Percentiles rank a stretch among this genome's conserved stretches.
phyloP scores from a whole-genome alignment of 2,797 vertebrate genomes.

The Chelonia mydas region DNA sequence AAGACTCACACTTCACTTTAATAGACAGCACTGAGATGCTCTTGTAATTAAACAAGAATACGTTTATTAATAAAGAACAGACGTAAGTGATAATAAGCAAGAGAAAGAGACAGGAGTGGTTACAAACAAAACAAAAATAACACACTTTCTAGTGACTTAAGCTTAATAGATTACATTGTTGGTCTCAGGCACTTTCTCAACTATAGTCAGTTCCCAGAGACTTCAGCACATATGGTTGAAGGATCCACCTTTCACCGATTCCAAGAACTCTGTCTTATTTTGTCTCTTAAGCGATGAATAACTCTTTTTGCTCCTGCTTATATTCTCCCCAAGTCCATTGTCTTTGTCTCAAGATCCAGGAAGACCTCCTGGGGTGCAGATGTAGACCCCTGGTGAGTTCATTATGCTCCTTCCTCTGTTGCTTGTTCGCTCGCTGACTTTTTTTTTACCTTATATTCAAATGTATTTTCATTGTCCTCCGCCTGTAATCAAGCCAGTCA shows the following conservation, averaged over 20 bases:
- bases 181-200: neutral
- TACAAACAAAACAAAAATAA: too few relatives aligned
- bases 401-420: neutral
- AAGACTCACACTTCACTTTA: too few relatives aligned
- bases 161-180: neutral
- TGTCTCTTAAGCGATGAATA: neutral
- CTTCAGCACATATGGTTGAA: neutral
- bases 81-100: too few relatives aligned
- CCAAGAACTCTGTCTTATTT: neutral
- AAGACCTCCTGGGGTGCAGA: neutral
- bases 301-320: neutral
- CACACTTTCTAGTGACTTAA: neutral
- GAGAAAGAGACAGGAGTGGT: too few relatives aligned
- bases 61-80: too few relatives aligned
- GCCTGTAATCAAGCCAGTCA: too few relatives aligned
- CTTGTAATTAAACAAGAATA: too few relatives aligned
- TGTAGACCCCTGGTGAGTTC: neutral
- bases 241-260: neutral
- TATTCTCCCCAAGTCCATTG: neutral
- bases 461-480: too few relatives aligned
- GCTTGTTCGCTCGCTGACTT: neutral
- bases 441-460: too few relatives aligned
- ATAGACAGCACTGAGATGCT: too few relatives aligned
- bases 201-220: neutral
- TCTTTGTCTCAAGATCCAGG: neutral